Base-by-base conservation (phyloP, 2,113 vertebrate species). In the Haplochromis burtoni region DNA sequence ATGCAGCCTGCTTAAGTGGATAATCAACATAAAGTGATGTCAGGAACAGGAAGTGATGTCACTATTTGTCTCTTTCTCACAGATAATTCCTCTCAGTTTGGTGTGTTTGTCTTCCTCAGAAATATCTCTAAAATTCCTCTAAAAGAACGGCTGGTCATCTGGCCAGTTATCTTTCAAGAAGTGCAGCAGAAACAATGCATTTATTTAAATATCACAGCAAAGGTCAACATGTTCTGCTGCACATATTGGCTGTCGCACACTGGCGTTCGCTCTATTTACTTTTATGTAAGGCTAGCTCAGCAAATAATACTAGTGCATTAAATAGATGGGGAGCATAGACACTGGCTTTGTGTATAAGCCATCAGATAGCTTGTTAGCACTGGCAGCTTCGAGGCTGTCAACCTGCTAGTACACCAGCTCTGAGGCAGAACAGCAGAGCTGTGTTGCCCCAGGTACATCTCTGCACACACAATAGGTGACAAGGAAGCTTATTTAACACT, bases 71-170 rank as follows among this genome's bases (percentile, higher is more conserved):
- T 16, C 35, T 4, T 24, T 26, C 13, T 10, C 5, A 16, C 5
- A 0, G 19, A 61, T 35, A 42, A 5, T 86, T 40, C 19, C 3
- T 19, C 21, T 55, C 19, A 12, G 33, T 57, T 31, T 85, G 76
- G 12, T 12, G 33, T 24, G 45, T 8, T 11, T n/a, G n/a, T 16
- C 11, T 51, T 9, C 66, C n/a, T 71, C 19, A 71, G 8, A 6
- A 71, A 71, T 35, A 10, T 35, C 40, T 1, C n/a, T 68, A 49
- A 73, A 47, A 26, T 17, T 45, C 85, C 40, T 68, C 19, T 33
- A 0, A 7, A 35, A 78, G 17, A 71, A 42, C 5, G 1, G 0
- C 40, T 47, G 40, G 71, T 73, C 68, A 73, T 26, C 21, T 73
- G 66, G 21, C 13, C 14, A 11, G 40, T 47, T 73, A 17, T 17